phyloP scores from a whole-genome alignment of 2,113 vertebrate genomes.

The Pseudonaja textilis region DNA sequence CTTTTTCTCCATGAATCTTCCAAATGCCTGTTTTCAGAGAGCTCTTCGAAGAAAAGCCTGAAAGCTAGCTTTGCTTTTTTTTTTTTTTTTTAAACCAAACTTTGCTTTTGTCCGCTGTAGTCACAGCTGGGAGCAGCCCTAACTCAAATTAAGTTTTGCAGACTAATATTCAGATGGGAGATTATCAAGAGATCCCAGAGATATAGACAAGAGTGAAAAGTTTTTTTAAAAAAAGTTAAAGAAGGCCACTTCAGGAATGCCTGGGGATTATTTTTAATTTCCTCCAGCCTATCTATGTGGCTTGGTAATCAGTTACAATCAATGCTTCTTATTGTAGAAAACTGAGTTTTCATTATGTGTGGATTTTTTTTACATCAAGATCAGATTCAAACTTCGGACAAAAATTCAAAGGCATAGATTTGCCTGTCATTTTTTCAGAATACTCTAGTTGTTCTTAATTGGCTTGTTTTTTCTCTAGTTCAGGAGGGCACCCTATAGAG shows the following conservation, averaged over 20 bases:
- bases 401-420: neutral
- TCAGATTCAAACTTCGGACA: neutral
- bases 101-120: neutral
- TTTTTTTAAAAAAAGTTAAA: neutral
- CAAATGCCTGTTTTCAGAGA: neutral
- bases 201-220: neutral
- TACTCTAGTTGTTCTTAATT: neutral
- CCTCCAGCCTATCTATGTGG: neutral
- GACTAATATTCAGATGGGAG: neutral
- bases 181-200: neutral
- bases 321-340: neutral
- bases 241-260: neutral
- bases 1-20: neutral
- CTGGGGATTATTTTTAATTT: neutral
- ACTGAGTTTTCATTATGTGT: neutral
- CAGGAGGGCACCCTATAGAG: slow-evolving; percentile 4
- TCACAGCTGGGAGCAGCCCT: neutral
- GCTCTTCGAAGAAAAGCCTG: neutral
- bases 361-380: neutral
- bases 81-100: neutral
- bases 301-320: neutral
- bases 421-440: slow-evolving; percentile 1
- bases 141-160: neutral
- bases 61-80: neutral
- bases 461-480: slow-evolving; percentile 13